A percentile compares a stretch with the other conserved stretches of the same genome.
Evolutionary conservation across 2,888 invertebrate genomes (phyloP).

Genomic region (Pinctada fucata): DNA sequence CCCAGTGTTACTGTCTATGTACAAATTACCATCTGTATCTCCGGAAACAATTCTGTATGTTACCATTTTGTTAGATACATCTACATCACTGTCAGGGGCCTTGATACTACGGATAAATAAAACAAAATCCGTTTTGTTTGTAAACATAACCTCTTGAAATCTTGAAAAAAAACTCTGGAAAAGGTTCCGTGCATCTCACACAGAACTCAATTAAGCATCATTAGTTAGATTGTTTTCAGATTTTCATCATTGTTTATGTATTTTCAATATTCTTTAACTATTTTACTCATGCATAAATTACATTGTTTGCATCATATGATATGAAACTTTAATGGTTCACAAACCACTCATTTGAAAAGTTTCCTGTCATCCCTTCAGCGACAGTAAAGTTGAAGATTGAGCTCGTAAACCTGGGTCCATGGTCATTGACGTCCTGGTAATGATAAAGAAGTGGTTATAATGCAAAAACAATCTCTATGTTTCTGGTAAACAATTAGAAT

Average conservation of each 20-base stretch:
- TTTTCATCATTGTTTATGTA: too few species aligned
- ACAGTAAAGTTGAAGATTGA: constrained; percentile 31
- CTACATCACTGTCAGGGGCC: constrained; percentile 44
- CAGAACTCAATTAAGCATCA: too few species aligned
- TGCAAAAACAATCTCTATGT: not conserved
- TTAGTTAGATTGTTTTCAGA: too few species aligned
- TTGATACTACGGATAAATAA: constrained; percentile 11
- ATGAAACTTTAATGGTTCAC: too few species aligned
- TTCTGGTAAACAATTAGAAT: not conserved
- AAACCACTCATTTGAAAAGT: too few species aligned
- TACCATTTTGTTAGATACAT: constrained; percentile 38
- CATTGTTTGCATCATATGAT: too few species aligned
- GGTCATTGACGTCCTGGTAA: constrained; percentile 45
- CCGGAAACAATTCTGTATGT: constrained; percentile 38
- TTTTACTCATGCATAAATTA: too few species aligned
- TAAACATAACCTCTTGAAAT: too few species aligned
- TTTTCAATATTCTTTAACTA: too few species aligned
- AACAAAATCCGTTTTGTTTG: not conserved
- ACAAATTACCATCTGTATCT: constrained; percentile 26
- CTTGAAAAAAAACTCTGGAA: too few species aligned
- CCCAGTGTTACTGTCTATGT: constrained; percentile 26
- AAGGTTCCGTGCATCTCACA: too few species aligned
- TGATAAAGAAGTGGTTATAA: not conserved
- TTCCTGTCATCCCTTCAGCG: too few species aligned
- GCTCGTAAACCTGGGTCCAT: constrained; percentile 40